These are phyloP conservation scores for Papilio glaucus DNA, from an alignment of 1,140 invertebrate genomes.

Conservation along the genomic window DNA sequence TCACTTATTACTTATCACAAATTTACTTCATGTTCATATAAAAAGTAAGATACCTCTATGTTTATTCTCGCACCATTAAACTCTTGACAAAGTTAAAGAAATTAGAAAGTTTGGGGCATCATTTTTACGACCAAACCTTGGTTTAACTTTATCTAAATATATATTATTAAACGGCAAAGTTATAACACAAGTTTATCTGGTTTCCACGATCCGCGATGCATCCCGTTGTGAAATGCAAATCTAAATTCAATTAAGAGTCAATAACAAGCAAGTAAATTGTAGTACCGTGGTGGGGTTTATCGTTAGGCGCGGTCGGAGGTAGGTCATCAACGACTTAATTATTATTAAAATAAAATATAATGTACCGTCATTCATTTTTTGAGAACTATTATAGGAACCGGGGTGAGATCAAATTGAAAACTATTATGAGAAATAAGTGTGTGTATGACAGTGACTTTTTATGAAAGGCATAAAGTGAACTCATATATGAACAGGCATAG, in stretches of 20 bases:
- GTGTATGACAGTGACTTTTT: too few species aligned
- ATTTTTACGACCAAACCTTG: neutral
- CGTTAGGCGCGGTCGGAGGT: neutral
- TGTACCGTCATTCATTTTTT: slow-evolving; percentile 49
- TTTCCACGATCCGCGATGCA: slow-evolving; percentile 56
- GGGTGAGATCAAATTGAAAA: too few species aligned
- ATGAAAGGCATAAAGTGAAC: too few species aligned
- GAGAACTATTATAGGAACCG: slow-evolving; percentile 31
- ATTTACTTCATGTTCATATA: neutral
- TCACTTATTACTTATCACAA: too few species aligned
- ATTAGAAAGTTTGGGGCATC: slow-evolving; percentile 51
- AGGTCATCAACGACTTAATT: slow-evolving; percentile 49
- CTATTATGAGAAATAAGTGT: too few species aligned
- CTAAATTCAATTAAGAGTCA: slow-evolving; percentile 59
- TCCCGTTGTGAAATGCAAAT: slow-evolving; percentile 64
- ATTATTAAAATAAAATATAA: slow-evolving; percentile 47
- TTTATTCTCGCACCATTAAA: neutral
- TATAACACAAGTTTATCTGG: slow-evolving; percentile 47
- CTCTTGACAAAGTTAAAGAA: slow-evolving; percentile 25
- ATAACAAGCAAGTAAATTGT: slow-evolving; percentile 45
- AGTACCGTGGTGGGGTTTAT: neutral
- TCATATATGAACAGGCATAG: too few species aligned
- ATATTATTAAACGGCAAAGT: slow-evolving; percentile 43
- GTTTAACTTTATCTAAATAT: slow-evolving; percentile 1
- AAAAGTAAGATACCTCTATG: neutral